These are phyloP conservation scores for Drosophila ustulata DNA, from an alignment of 2,888 invertebrate genomes.

Conservation along the genomic window DNA sequence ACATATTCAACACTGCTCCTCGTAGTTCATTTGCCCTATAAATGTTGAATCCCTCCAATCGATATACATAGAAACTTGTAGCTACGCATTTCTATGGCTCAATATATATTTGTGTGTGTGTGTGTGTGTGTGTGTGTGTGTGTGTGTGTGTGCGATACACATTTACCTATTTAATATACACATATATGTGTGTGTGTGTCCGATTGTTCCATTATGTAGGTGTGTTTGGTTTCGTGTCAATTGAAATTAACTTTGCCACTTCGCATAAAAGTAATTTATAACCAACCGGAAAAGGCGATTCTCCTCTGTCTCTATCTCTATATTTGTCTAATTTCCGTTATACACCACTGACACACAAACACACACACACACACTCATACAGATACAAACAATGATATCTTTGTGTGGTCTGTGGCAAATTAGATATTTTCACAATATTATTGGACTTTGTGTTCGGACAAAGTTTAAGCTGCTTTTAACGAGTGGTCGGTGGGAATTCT, in stretches of 20 bases:
- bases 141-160: background rate
- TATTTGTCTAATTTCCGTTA: conserved; percentile 76
- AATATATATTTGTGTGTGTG: conserved; percentile 7
- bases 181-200: background rate
- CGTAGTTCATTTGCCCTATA: conserved; percentile 72
- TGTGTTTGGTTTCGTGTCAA: conserved; percentile 79
- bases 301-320: conserved; percentile 53
- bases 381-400: conserved; percentile 31
- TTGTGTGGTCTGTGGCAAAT: conserved; percentile 42
- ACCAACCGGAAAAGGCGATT: conserved; percentile 68
- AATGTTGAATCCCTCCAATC: conserved; percentile 72
- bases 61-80: conserved; percentile 53
- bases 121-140: background rate
- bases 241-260: conserved; percentile 79
- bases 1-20: conserved; percentile 45
- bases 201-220: conserved; percentile 42
- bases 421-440: conserved; percentile 36
- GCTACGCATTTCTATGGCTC: conserved; percentile 28
- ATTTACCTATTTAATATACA: background rate
- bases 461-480: background rate
- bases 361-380: conserved; percentile 17
- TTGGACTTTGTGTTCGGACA: background rate
- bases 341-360: conserved; percentile 28
- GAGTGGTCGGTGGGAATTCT: background rate
- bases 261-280: conserved; percentile 80